phyloP scores from a whole-genome alignment of 2,797 vertebrate genomes.

The Phoxinus dragarum region DNA sequence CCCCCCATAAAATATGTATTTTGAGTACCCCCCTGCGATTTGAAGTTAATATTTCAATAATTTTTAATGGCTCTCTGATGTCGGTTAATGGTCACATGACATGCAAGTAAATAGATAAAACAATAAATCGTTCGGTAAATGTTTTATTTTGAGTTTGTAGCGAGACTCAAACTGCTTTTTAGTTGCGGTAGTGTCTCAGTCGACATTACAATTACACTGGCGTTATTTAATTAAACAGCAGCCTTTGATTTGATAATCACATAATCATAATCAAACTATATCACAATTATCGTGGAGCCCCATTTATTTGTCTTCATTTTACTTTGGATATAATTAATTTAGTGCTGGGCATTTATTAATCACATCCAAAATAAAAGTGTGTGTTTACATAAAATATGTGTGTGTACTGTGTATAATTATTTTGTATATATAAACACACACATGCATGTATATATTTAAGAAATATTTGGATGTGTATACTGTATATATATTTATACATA shows the following conservation, averaged over 20 bases:
- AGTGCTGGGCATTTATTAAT: too few species aligned
- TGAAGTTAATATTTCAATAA: background rate
- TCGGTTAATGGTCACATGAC: background rate
- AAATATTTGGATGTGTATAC: too few species aligned
- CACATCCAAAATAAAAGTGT: too few species aligned
- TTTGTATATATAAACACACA: too few species aligned
- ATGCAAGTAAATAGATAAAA: background rate
- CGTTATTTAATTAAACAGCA: background rate
- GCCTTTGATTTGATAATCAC: background rate
- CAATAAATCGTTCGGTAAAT: background rate
- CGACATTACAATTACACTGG: background rate
- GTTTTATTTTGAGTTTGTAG: background rate
- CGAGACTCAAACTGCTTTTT: background rate
- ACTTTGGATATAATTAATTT: background rate
- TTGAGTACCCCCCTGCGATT: background rate
- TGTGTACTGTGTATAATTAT: too few species aligned
- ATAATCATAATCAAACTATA: too few species aligned
- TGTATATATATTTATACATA: too few species aligned
- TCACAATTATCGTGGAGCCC: background rate
- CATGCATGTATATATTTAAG: too few species aligned
- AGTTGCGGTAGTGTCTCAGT: background rate
- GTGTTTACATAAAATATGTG: too few species aligned
- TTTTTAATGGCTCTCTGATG: background rate
- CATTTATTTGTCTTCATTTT: background rate
- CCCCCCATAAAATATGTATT: background rate